Percentiles rank a stretch among this genome's conserved stretches.
phyloP scores from a whole-genome alignment of 1,140 invertebrate species.

The Eulimnadia texana region DNA sequence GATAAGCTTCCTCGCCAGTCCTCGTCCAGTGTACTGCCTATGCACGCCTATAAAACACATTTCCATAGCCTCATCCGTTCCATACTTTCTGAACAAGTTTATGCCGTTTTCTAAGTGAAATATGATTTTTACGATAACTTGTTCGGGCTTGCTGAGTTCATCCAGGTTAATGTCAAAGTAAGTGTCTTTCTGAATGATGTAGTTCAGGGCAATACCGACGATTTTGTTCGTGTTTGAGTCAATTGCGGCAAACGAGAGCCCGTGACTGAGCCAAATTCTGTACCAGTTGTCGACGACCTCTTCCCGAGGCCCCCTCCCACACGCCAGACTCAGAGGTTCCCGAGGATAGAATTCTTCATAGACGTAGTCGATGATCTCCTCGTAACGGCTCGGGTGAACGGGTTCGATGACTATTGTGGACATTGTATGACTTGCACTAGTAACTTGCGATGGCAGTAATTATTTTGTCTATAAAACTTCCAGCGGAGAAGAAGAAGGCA shows the following conservation, averaged over 20 bases:
- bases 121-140: background rate
- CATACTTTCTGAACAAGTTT: conserved; percentile 2
- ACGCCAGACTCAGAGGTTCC: background rate
- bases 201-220: conserved; percentile 7
- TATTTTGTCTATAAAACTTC: too few relatives aligned
- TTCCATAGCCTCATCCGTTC: conserved; percentile 5
- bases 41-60: conserved; percentile 10
- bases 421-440: too few relatives aligned
- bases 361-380: conserved; percentile 5
- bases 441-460: too few relatives aligned
- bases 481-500: too few relatives aligned
- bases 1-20: conserved; percentile 1
- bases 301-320: background rate
- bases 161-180: background rate
- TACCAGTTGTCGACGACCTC: background rate
- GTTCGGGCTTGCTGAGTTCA: background rate
- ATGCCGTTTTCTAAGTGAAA: conserved; percentile 5
- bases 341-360: conserved; percentile 3
- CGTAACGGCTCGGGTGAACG: background rate
- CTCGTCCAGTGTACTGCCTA: background rate
- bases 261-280: background rate
- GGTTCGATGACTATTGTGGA: background rate
- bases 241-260: conserved; percentile 5
- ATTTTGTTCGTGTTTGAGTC: conserved; percentile 1
- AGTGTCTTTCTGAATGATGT: background rate